Evolutionary conservation across 2,113 vertebrate species (phyloP).

Genomic region (Synchiropus splendidus): DNA sequence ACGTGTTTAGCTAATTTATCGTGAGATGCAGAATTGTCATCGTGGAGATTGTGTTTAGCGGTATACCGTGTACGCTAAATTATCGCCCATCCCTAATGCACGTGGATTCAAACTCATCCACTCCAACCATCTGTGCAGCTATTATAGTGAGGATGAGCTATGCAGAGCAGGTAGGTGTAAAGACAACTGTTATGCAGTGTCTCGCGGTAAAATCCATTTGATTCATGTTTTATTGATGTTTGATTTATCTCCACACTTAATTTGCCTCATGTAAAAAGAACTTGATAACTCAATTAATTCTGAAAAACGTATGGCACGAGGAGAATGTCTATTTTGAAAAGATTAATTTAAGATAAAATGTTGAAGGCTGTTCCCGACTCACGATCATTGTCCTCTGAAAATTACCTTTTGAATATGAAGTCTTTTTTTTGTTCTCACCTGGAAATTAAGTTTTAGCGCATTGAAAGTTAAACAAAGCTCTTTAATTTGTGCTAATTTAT

Average conservation of each 20-base stretch:
- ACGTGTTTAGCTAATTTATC: no score
- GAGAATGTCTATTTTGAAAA: slow-evolving; percentile 13
- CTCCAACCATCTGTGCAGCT: no score
- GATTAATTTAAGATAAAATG: slow-evolving; percentile 17
- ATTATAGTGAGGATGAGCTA: no score
- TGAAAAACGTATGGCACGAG: background rate
- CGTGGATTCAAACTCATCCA: no score
- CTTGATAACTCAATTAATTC: slow-evolving; percentile 26
- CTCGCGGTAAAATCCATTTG: background rate
- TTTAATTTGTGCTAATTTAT: background rate
- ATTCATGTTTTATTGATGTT: slow-evolving; percentile 4
- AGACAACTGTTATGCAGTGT: no score
- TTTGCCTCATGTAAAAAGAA: slow-evolving; percentile 29
- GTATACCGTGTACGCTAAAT: no score
- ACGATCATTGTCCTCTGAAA: slow-evolving; percentile 7
- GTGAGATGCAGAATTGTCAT: no score
- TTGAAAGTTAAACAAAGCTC: slow-evolving; percentile 2
- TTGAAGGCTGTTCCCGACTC: slow-evolving; percentile 22
- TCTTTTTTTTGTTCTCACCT: slow-evolving; percentile 9
- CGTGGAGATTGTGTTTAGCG: no score
- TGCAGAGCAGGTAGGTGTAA: no score
- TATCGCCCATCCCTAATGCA: no score
- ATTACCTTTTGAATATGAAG: background rate
- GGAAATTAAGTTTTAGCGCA: slow-evolving; percentile 9
- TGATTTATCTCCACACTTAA: slow-evolving; percentile 13